Base-by-base conservation (phyloP, 2,797 vertebrate species). In the Chelonia mydas region DNA sequence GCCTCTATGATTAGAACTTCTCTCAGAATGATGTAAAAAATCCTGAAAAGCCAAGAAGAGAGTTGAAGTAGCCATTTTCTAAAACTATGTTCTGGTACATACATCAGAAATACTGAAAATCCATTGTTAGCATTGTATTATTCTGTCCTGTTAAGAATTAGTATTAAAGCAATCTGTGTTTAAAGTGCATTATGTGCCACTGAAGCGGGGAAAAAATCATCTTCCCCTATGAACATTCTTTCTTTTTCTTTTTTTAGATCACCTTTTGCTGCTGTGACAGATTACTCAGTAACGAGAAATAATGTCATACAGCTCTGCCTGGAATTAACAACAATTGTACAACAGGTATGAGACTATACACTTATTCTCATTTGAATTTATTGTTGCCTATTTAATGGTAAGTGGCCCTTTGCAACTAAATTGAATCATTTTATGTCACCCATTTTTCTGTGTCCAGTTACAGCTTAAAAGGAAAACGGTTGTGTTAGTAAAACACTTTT, bases 301-400 rank as follows among this genome's bases (percentile, higher is more conserved):
- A 99, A 99, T 89, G 99, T 99, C 93, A 99, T 99, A 98, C 99
- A 99, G 97, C 99, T 99, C 93, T 99, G 99, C 98, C 98, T 99
- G 95, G 99, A 99, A 98, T 98, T 99, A 98, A 99, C 99, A 98
- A 99, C 99, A 97, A 99, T 99, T 77, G 99, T 99, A 93, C 99
- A 99, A 97, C 99, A 99, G 99, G 99, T 99, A 98, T 90, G 97
- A 97, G 74, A 96, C 79, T 72, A 88, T 91, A 88, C 61, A 8
- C 87, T 96, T 95, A 83, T 25, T 87, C n/a, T 95, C 84, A 50
- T 95, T 85, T 95, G 57, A 74, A 1, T 87, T 86, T 85, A 2
- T 59, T 84, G 88, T 92, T 86, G 72, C 2, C 53, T 92, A 53
- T 65, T 81, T 83, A 80, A 37, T 53, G 87, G 49, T 86, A 94